Percentiles rank a stretch among this genome's conserved stretches.
phyloP scores from a whole-genome alignment of 2,113 vertebrate genomes.

The Eulemur macaco region DNA sequence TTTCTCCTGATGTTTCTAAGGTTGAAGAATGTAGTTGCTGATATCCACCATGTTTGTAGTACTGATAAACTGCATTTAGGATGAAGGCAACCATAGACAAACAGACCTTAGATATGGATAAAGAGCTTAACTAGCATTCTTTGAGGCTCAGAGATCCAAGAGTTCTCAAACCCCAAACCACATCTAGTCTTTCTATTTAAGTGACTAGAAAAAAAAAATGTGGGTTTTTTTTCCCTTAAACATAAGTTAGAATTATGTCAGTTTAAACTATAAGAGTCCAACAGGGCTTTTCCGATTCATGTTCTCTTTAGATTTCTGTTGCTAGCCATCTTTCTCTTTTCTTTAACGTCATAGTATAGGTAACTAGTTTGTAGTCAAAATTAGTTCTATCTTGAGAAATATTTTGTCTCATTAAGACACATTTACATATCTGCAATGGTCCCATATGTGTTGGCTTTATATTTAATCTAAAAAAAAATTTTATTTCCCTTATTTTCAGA shows the following conservation, averaged over 20 bases:
- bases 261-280: background rate
- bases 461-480: background rate
- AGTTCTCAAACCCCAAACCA: background rate
- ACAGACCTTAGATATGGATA: background rate
- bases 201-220: background rate
- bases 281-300: background rate
- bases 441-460: background rate
- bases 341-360: background rate
- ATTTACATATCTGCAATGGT: background rate
- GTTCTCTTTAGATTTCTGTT: background rate
- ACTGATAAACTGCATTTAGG: background rate
- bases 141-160: background rate
- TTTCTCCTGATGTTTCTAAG: background rate
- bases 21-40: background rate
- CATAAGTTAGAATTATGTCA: background rate
- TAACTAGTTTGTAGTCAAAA: background rate
- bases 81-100: background rate
- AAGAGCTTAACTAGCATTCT: background rate
- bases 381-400: background rate
- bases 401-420: conserved; percentile 25
- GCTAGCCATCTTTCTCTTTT: background rate
- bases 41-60: background rate
- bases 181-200: background rate
- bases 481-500: background rate
- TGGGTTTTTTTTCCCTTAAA: background rate